A percentile compares a stretch with the other conserved stretches of the same genome.
Conservation (phyloP, 2,797 vertebrate species). For the Glyptemys insculpta region DNA sequence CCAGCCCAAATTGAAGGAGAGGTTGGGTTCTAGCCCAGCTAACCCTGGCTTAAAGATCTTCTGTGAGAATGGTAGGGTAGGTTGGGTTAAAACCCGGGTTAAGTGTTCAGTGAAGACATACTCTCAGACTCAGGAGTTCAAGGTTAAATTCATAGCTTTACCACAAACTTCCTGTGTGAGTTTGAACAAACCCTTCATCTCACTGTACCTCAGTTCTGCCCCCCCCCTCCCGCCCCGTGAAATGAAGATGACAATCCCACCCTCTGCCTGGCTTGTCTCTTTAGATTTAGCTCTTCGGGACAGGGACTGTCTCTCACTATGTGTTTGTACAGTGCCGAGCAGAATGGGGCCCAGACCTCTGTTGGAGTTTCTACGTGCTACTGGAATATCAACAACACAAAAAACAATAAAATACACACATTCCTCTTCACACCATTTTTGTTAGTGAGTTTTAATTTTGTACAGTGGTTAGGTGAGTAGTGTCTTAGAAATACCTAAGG, state of each 20-base stretch:
- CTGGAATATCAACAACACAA: not conserved
- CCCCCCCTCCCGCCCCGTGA: accelerated
- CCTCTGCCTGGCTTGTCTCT: not conserved
- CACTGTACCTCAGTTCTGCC: not conserved
- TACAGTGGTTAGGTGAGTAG: not conserved
- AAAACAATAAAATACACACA: not conserved
- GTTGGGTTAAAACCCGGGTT: no score
- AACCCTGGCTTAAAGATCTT: no score
- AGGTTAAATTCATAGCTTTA: not conserved
- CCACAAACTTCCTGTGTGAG: not conserved
- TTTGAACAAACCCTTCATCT: not conserved
- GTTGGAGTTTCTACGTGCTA: not conserved
- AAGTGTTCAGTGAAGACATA: no score
- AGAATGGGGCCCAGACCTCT: not conserved
- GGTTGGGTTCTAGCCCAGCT: no score
- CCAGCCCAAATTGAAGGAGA: no score
- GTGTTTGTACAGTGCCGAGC: not conserved
- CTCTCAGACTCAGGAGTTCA: not conserved
- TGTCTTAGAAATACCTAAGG: not conserved
- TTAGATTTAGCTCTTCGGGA: not conserved
- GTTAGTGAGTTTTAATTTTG: not conserved
- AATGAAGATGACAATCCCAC: not conserved
- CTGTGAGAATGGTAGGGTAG: no score
- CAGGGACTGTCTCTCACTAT: not conserved
- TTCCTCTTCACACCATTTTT: not conserved